Base-by-base conservation (phyloP, 2,797 vertebrate genomes). In the Pseudomugil gertrudae region DNA sequence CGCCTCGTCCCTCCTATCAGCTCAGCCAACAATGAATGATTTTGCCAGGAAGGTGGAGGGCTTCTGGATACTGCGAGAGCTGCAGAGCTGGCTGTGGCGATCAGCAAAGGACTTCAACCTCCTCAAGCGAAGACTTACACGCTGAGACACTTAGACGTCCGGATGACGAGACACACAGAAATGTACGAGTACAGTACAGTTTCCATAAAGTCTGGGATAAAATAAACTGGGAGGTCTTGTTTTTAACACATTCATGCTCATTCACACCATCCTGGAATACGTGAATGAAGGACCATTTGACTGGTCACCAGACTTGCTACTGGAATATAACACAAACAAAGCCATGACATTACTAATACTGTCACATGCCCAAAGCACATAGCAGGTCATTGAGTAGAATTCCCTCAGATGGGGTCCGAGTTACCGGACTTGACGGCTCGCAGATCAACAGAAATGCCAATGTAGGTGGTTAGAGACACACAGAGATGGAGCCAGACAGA, bases 91-190 rank as follows among this genome's bases (percentile, higher is more conserved):
- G 97, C 90, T 99, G 73, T 97, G 96, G 96, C 93, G 97, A 54
- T 98, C 97, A 0, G 97, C 97, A 27, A 99, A 98, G 78, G 97
- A 99, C 93, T 98, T 99, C 73, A 98, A 97, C 85, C 91, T 96
- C 56, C 95, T 99, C 53, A 98, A 98, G 91, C 97, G 95, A 90
- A 91, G 91, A 72, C 89, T 94, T 36, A 53, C 91, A 70, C 85
- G 85, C 32, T 91, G 83, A 90, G 70, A 76, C 9, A 5, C 2
- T n/a, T 45, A 61, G 57, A 52, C 13, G 0, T 5, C 30, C 64
- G 66, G 79, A 51, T 40, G 26, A 40, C 14, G 8, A 71, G 13
- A 68, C 24, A 36, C 40, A 45, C 33, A 71, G 32, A 74, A 61
- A 72, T 50, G 40, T 26, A 51, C 43, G 75, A 24, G 60, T 59